A percentile compares a stretch with the other conserved stretches of the same genome.
phyloP scores from a whole-genome alignment of 2,888 invertebrate species.

The Drosophila mayaguana region DNA sequence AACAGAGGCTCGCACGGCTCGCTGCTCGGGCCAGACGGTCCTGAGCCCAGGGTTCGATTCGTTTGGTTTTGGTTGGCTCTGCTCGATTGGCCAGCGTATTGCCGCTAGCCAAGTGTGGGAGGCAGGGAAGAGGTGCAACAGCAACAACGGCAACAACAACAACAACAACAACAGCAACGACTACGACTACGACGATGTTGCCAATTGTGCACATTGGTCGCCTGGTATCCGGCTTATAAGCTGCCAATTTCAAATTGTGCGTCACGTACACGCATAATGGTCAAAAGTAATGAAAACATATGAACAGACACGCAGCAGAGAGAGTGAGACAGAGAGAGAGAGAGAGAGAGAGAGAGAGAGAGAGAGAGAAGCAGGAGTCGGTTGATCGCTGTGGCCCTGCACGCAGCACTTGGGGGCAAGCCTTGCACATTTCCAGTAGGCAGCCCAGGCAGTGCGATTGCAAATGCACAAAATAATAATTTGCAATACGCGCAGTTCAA shows the following conservation, averaged over 20 bases:
- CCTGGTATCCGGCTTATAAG: conserved; percentile 79
- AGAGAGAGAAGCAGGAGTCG: not conserved
- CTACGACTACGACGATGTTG: conserved; percentile 40
- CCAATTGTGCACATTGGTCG: conserved; percentile 75
- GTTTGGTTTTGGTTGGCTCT: conserved; percentile 8
- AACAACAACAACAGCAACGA: too few relatives aligned
- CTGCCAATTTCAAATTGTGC: conserved; percentile 81
- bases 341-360: too few relatives aligned
- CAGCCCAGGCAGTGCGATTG: conserved; percentile 68
- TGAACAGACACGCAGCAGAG: conserved; percentile 68
- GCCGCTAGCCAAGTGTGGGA: conserved; percentile 41
- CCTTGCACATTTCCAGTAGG: conserved; percentile 67
- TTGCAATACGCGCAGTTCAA: conserved; percentile 82
- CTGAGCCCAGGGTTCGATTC: not conserved
- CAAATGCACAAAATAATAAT: conserved; percentile 81
- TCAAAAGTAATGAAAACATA: conserved; percentile 81
- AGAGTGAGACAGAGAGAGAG: too few relatives aligned
- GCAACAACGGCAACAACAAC: not conserved
- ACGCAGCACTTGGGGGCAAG: conserved; percentile 51
- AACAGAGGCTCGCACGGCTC: conserved; percentile 57
- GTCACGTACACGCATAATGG: conserved; percentile 82
- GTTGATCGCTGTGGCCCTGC: conserved; percentile 51
- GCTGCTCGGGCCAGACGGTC: conserved; percentile 10
- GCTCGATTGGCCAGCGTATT: conserved; percentile 47
- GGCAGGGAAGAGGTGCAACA: not conserved